Conservation (phyloP, 1,140 invertebrate species). For the Trinorchestia longiramus region DNA sequence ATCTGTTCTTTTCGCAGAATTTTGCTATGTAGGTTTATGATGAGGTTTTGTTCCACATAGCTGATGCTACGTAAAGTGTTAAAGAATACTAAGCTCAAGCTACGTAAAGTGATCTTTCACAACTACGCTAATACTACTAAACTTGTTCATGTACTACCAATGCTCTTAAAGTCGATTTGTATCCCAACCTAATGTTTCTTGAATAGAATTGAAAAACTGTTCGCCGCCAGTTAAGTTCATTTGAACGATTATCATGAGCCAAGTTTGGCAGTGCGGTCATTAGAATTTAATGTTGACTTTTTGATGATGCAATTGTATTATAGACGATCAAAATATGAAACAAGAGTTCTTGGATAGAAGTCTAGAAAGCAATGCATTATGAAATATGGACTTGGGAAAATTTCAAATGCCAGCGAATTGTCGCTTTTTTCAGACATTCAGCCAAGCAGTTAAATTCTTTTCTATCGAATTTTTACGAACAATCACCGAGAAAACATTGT, state of each 20-base stretch:
- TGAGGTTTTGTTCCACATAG: background rate
- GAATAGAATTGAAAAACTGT: no score
- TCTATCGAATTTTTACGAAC: background rate
- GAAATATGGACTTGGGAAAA: background rate
- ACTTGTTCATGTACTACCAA: no score
- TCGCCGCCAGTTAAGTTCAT: background rate
- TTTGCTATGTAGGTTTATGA: background rate
- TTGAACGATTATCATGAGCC: background rate
- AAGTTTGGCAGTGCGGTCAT: background rate
- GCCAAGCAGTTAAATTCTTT: background rate
- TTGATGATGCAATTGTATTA: background rate
- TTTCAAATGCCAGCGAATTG: background rate
- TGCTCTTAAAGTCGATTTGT: no score
- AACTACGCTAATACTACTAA: no score
- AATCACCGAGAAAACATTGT: background rate
- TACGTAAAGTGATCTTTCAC: no score
- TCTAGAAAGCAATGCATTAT: background rate
- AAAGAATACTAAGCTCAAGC: no score
- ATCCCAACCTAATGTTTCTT: no score
- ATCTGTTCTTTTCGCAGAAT: background rate
- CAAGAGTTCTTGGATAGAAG: no score
- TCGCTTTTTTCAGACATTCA: background rate
- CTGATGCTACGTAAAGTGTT: no score
- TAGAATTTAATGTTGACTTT: background rate
- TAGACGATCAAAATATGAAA: background rate